Percentiles rank a stretch among this genome's conserved stretches.
Conservation (phyloP, 1,140 invertebrate genomes). For the Lamellibrachia luymesi region DNA sequence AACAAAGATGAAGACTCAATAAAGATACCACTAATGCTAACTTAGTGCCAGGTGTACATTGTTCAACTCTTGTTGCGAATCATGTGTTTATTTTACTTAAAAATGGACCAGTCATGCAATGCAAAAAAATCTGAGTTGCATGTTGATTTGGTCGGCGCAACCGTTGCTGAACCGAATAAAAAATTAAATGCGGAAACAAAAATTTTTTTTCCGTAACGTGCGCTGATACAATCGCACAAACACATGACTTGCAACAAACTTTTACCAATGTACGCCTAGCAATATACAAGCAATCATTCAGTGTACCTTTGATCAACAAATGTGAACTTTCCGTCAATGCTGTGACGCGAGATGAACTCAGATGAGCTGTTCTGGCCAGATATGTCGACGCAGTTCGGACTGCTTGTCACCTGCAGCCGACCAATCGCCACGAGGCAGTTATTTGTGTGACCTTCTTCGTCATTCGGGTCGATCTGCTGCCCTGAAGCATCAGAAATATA, state of each 20-base stretch:
- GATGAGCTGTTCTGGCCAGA: constrained; percentile 78
- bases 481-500: background rate
- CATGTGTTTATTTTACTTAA: too few relatives aligned
- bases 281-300: background rate
- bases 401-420: constrained; percentile 91
- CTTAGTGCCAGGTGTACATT: too few relatives aligned
- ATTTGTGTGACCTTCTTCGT: constrained; percentile 75
- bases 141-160: too few relatives aligned
- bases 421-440: constrained; percentile 98
- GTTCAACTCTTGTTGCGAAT: too few relatives aligned
- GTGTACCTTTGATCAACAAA: constrained; percentile 88
- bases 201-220: too few relatives aligned
- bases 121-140: too few relatives aligned
- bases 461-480: constrained; percentile 65
- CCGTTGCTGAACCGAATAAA: too few relatives aligned
- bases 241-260: too few relatives aligned
- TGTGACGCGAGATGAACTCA: constrained; percentile 94
- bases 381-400: constrained; percentile 87
- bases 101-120: too few relatives aligned
- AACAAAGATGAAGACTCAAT: background rate
- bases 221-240: too few relatives aligned
- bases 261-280: too few relatives aligned
- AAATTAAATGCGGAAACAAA: too few relatives aligned
- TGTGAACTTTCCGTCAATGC: constrained; percentile 94
- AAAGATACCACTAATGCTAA: background rate